These are phyloP conservation scores for Paratilapia polleni DNA, from an alignment of 2,113 vertebrate species.

Conservation along the genomic window DNA sequence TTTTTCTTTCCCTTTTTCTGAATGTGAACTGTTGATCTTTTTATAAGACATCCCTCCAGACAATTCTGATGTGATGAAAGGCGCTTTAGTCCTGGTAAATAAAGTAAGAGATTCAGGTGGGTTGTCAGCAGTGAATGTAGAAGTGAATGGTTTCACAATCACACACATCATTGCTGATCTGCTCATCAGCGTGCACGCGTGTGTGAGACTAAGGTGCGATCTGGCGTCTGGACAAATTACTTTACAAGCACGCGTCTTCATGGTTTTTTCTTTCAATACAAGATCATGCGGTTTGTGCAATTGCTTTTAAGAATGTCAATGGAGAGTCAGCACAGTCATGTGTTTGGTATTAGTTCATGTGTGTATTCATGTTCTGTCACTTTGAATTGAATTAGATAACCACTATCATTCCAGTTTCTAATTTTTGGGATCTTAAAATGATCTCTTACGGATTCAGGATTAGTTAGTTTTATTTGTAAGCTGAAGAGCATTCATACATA, in stretches of 20 bases:
- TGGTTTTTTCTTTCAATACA: background rate
- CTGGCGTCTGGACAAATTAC: background rate
- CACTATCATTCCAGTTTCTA: constrained; percentile 10
- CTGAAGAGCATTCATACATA: constrained; percentile 27
- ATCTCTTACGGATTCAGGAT: constrained; percentile 24
- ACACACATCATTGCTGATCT: constrained; percentile 49
- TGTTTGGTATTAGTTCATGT: constrained; percentile 52
- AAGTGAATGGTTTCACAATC: constrained; percentile 50
- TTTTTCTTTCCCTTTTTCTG: constrained; percentile 21
- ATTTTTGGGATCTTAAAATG: background rate
- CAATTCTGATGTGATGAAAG: constrained; percentile 54
- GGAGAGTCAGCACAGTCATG: constrained; percentile 36
- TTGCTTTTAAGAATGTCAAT: constrained; percentile 30
- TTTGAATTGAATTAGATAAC: constrained; percentile 47
- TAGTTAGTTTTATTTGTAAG: constrained; percentile 14
- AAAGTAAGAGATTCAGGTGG: constrained; percentile 32
- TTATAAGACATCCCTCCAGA: constrained; percentile 46
- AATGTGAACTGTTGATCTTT: constrained; percentile 65
- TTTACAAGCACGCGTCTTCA: background rate
- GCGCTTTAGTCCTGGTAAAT: constrained; percentile 47
- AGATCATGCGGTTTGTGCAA: background rate
- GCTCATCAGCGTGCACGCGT: constrained; percentile 35
- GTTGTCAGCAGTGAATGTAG: constrained; percentile 72
- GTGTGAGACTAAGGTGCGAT: constrained; percentile 20
- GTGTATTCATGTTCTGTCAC: constrained; percentile 49